Percentiles rank a stretch among this genome's conserved stretches.
These are phyloP conservation scores for Cichlasoma orientale DNA, from an alignment of 2,797 vertebrate genomes.

Conservation along the genomic window DNA sequence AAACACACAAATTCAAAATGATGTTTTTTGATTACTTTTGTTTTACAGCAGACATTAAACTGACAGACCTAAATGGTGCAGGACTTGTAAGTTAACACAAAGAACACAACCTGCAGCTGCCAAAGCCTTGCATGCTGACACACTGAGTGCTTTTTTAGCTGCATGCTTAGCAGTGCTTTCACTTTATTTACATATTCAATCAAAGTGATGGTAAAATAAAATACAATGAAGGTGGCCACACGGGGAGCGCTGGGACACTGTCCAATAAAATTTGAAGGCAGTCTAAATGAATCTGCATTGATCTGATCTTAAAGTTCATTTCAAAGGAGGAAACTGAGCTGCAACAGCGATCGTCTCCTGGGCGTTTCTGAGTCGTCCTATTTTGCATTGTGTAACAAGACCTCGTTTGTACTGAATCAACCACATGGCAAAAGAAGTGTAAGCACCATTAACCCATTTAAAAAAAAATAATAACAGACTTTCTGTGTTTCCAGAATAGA, in stretches of 20 bases:
- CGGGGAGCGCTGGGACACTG: not conserved
- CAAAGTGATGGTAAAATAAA: not conserved
- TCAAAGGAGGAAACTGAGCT: not conserved
- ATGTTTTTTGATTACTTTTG: not conserved
- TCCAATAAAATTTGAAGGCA: not conserved
- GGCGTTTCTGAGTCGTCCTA: not conserved
- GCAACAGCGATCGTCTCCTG: not conserved
- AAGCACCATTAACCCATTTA: not conserved
- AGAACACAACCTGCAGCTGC: not conserved
- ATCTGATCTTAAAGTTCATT: not conserved
- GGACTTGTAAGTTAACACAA: not conserved
- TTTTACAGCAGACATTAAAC: not conserved
- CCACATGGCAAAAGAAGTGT: not conserved
- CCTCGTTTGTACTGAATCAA: not conserved
- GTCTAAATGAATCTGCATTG: not conserved
- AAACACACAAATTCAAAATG: not conserved
- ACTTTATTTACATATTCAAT: not conserved
- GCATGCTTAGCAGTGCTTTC: not conserved
- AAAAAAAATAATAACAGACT: not conserved
- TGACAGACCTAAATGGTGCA: not conserved
- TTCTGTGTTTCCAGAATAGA: not conserved
- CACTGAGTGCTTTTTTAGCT: not conserved
- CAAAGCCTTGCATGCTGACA: not conserved
- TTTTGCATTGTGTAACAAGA: not conserved
- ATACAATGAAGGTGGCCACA: not conserved